Evolutionary conservation across 2,797 vertebrate genomes (phyloP), one percentile per base, ranked within the genome.

Genomic region (Halcyon badia): DNA sequence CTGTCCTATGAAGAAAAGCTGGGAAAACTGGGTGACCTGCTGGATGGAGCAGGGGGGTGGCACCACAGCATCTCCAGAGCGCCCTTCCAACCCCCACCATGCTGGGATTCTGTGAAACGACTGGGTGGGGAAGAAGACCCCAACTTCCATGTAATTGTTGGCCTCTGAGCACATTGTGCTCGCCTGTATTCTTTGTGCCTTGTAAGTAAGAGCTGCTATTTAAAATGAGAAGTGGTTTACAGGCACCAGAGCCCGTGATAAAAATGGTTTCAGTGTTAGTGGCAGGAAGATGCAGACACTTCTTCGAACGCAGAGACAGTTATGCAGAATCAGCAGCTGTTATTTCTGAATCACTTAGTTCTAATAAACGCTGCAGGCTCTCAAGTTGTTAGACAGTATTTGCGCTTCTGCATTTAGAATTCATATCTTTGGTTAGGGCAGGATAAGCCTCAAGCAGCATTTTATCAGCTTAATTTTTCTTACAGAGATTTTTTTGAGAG

Each of bases 311-410:
- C 30, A 16, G 70, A 85, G 79, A 60, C 71, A 82, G 39, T 83
- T 93, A 9, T 81, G 91, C 62, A 56, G 78, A 90, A 70, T 97
- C 95, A 94, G 95, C 95, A 97, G 77, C 80, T 88, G 41, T 84
- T 89, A 60, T 77, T 92, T 94, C 62, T 80, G 68, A 94, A 71
- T 71, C 90, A 72, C 81, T 97, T 95, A 77, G 39, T 94, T 95
- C 75, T 96, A 83, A 95, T 92, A 94, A 96, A 94, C 52, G 68
- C 4, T 79, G 73, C 64, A 88, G 87, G 92, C 90, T 91, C 82
- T 95, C 51, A 25, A 30, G 70, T 81, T 73, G 80, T 94, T 97
- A 90, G 73, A 22, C 44, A 56, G 64, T 81, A 12, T 83, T 76
- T 64, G 54, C 22, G 25, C 79, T 94, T 82, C 39, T 89, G 7